These are phyloP conservation scores for Miniopterus natalensis DNA, from an alignment of 2,113 vertebrate species.

Conservation along the genomic window DNA sequence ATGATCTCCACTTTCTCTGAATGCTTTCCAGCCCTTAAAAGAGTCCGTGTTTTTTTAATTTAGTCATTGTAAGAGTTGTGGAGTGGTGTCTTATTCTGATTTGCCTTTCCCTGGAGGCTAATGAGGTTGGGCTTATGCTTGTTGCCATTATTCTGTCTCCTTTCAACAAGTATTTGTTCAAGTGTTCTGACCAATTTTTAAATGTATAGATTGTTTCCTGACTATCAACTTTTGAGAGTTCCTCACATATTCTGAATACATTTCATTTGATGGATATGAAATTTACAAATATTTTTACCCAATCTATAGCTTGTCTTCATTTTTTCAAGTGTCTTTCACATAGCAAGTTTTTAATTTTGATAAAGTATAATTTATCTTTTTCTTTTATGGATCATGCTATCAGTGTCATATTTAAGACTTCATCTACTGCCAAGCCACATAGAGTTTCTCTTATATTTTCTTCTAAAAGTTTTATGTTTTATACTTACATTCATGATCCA, in stretches of 20 bases:
- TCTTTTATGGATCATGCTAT: neutral
- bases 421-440: neutral
- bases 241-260: neutral
- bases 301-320: neutral
- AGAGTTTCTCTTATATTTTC: neutral
- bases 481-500: neutral
- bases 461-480: constrained; percentile 27
- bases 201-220: neutral
- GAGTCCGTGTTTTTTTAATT: neutral
- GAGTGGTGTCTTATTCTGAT: neutral
- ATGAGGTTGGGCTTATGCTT: neutral
- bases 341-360: neutral
- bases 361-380: neutral
- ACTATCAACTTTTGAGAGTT: neutral
- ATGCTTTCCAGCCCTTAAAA: neutral
- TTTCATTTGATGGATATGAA: neutral
- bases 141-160: neutral
- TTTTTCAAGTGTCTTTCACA: constrained; percentile 1
- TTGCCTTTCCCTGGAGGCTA: neutral
- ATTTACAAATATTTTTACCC: constrained; percentile 35
- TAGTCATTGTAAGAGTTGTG: neutral
- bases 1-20: neutral
- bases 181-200: neutral
- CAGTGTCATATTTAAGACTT: neutral
- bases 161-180: neutral